Evolutionary conservation across 2,797 vertebrate species (phyloP).

Genomic region (Anabas testudineus): DNA sequence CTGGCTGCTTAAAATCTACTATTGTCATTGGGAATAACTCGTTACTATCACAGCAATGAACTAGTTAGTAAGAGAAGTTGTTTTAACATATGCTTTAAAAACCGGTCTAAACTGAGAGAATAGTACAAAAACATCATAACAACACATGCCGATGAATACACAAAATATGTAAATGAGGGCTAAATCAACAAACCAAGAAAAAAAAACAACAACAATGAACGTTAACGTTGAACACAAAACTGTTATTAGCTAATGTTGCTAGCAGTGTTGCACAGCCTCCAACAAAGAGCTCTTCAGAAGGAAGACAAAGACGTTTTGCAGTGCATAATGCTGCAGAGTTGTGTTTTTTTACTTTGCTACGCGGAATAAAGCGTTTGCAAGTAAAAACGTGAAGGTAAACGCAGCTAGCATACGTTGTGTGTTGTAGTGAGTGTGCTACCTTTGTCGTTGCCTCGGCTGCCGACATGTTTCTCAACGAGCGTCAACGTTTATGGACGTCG

Average conservation of each 20-base stretch:
- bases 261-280: slow-evolving; percentile 54
- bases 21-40: accelerated
- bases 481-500: slow-evolving; percentile 48
- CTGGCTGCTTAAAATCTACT: accelerated
- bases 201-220: not conserved
- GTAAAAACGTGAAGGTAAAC: not conserved
- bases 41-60: too few relatives aligned
- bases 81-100: not conserved
- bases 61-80: not conserved
- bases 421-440: slow-evolving; percentile 62
- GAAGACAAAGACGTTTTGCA: not conserved
- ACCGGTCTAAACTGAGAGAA: not conserved
- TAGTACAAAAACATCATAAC: not conserved
- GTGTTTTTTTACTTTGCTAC: not conserved
- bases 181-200: not conserved
- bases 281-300: slow-evolving; percentile 37
- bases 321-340: not conserved
- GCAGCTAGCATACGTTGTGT: not conserved
- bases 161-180: not conserved
- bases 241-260: slow-evolving; percentile 62
- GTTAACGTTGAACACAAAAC: slow-evolving; percentile 26
- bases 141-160: not conserved
- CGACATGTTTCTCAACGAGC: slow-evolving; percentile 79
- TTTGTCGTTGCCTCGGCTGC: slow-evolving; percentile 77
- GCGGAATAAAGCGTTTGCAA: accelerated